Percentiles rank a stretch among this genome's conserved stretches.
phyloP scores from a whole-genome alignment of 1,140 invertebrate genomes.

The Brachionus rotundiformis region DNA sequence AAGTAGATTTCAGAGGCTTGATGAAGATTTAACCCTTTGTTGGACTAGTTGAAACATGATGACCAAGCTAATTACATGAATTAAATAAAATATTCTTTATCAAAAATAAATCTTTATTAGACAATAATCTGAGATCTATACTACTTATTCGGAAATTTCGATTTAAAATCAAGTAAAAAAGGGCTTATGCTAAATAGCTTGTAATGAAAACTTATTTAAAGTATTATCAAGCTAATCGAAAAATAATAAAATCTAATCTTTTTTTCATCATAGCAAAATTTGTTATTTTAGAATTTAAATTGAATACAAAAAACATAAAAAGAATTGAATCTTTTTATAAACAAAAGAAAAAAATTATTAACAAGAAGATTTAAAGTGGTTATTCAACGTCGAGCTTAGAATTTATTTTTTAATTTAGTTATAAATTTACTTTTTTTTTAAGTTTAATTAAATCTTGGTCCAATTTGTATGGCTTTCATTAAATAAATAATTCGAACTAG shows the following conservation, averaged over 20 bases:
- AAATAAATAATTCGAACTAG: neutral
- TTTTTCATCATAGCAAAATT: neutral
- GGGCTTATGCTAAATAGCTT: neutral
- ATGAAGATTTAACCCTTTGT: constrained; percentile 5
- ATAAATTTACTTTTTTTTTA: constrained; percentile 12
- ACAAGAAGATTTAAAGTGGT: constrained; percentile 29
- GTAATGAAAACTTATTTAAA: neutral
- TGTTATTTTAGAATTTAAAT: constrained; percentile 27
- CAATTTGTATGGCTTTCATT: neutral
- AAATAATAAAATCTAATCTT: constrained; percentile 21
- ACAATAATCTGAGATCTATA: constrained; percentile 27
- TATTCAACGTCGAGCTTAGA: neutral
- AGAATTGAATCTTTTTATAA: constrained; percentile 43
- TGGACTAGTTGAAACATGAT: neutral
- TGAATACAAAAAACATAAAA: constrained; percentile 27
- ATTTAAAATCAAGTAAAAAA: neutral
- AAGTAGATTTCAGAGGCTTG: neutral
- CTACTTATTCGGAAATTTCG: constrained; percentile 20
- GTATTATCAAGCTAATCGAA: constrained; percentile 47
- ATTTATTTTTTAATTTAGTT: constrained; percentile 23
- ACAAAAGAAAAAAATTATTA: constrained; percentile 36
- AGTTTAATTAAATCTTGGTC: neutral
- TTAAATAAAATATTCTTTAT: neutral
- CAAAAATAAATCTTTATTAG: constrained; percentile 24
- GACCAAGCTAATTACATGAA: neutral